phyloP scores from a whole-genome alignment of 2,888 invertebrate species.

The Teleiodes luculella region DNA sequence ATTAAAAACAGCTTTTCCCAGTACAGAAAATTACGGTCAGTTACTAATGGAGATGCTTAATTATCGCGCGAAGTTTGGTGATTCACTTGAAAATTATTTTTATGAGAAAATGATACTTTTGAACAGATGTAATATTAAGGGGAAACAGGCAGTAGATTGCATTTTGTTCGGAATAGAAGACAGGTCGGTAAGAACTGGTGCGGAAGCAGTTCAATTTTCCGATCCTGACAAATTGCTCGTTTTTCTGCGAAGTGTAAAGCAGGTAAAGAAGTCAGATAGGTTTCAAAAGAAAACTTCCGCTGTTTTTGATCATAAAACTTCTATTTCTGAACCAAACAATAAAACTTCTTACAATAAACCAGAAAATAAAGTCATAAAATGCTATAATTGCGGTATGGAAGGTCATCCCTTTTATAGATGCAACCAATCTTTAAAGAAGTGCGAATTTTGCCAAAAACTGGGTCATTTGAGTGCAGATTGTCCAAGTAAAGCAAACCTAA shows the following conservation, averaged over 20 bases:
- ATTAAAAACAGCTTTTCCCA: constrained; percentile 19
- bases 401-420: constrained; percentile 24
- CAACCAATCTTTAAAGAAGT: constrained; percentile 20
- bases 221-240: constrained; percentile 24
- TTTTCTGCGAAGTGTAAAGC: constrained; percentile 21
- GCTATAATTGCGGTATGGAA: constrained; percentile 22
- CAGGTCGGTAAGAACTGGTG: constrained; percentile 22
- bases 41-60: constrained; percentile 19
- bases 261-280: constrained; percentile 10
- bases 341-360: not conserved
- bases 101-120: constrained; percentile 25
- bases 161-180: constrained; percentile 26
- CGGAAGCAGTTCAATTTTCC: constrained; percentile 25
- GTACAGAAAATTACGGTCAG: constrained; percentile 20
- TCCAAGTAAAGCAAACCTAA: not conserved
- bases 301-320: no score
- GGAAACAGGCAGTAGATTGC: constrained; percentile 24
- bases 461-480: not conserved
- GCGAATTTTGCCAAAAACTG: constrained; percentile 17
- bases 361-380: constrained; percentile 12
- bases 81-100: constrained; percentile 25
- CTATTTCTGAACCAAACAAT: not conserved
- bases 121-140: constrained; percentile 22
- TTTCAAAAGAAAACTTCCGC: not conserved
- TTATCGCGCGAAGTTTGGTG: constrained; percentile 15